Evolutionary conservation across 37 sponge, comb jelly and placozoan species (phyloP).

Genomic region (Bolinopsis microptera): DNA sequence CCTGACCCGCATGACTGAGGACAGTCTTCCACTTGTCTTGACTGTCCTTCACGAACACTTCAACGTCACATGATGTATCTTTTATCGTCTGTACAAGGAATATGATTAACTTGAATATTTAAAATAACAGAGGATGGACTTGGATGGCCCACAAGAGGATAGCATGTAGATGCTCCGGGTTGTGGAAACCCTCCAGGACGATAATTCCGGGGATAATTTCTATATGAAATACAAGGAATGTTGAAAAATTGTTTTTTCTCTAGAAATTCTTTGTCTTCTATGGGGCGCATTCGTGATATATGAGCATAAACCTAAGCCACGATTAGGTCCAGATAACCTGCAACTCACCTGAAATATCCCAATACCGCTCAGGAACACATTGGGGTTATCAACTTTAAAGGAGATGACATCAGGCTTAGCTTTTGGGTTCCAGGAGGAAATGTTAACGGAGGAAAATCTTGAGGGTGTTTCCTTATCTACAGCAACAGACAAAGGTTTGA

Average conservation of each 20-base stretch:
- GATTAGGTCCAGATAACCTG: too few relatives aligned
- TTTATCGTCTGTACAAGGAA: not conserved
- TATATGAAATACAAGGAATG: too few relatives aligned
- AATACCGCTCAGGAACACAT: slow-evolving; percentile 66
- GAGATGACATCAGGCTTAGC: slow-evolving; percentile 68
- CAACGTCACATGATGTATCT: slow-evolving; percentile 54
- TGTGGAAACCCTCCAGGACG: too few relatives aligned
- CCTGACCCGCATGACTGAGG: slow-evolving; percentile 11
- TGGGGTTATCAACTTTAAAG: slow-evolving; percentile 68
- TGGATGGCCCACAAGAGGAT: too few relatives aligned
- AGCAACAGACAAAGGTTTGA: slow-evolving; percentile 20
- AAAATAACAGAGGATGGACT: too few relatives aligned
- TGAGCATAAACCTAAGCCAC: too few relatives aligned
- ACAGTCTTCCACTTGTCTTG: slow-evolving; percentile 24
- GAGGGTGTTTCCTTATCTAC: slow-evolving; percentile 17
- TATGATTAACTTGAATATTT: too few relatives aligned
- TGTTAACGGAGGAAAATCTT: not conserved
- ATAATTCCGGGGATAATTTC: too few relatives aligned
- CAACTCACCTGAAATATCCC: slow-evolving; percentile 68
- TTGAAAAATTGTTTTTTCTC: too few relatives aligned
- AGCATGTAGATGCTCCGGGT: too few relatives aligned
- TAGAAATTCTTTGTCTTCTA: too few relatives aligned
- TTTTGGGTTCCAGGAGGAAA: slow-evolving; percentile 53
- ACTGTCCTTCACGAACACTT: slow-evolving; percentile 44
- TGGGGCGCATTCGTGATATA: too few relatives aligned